These are phyloP conservation scores for Helleia helle DNA, from an alignment of 2,888 invertebrate species.

Conservation along the genomic window DNA sequence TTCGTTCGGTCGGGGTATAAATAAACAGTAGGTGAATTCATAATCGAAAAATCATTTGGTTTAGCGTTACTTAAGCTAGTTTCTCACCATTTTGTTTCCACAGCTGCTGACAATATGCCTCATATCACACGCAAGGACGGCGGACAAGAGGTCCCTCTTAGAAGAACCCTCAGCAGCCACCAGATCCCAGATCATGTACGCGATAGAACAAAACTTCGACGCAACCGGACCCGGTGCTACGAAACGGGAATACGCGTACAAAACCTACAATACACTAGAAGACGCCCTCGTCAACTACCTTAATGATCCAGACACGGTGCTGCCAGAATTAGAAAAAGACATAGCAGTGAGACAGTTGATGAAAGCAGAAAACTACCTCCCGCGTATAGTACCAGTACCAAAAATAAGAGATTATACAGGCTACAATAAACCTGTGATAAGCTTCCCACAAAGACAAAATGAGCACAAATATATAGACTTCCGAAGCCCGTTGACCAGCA, in stretches of 20 bases:
- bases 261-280: slow-evolving; percentile 45
- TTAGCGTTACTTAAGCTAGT: too few relatives aligned
- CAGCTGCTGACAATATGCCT: slow-evolving; percentile 15
- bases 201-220: slow-evolving; percentile 59
- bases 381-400: background rate
- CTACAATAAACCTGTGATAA: background rate
- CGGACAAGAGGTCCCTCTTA: background rate
- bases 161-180: slow-evolving; percentile 40
- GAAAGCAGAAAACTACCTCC: slow-evolving; percentile 1
- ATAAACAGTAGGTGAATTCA: too few relatives aligned
- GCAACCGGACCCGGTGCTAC: slow-evolving; percentile 62
- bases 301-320: slow-evolving; percentile 53
- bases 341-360: slow-evolving; percentile 33
- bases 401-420: background rate
- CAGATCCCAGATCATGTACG: slow-evolving; percentile 50
- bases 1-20: too few relatives aligned
- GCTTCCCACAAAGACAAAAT: background rate
- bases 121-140: slow-evolving; percentile 9
- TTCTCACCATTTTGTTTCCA: background rate
- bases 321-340: slow-evolving; percentile 43
- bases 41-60: too few relatives aligned
- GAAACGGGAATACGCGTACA: slow-evolving; percentile 42
- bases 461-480: background rate
- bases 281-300: slow-evolving; percentile 49
- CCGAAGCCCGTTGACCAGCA: background rate